Evolutionary conservation across 2,888 invertebrate species (phyloP).

Genomic region (Hirtodrosophila histrioides): DNA sequence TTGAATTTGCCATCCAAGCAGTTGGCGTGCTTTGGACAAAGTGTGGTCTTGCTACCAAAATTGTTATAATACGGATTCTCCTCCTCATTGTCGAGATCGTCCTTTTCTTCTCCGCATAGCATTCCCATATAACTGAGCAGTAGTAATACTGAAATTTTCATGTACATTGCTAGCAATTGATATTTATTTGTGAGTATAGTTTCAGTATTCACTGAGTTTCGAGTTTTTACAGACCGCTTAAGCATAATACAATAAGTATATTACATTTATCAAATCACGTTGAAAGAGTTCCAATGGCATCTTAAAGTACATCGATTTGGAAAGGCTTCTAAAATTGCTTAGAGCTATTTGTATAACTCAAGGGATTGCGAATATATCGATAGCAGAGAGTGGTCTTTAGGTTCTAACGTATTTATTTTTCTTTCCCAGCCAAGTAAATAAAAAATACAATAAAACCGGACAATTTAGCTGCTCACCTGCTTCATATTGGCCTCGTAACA

Average conservation of each 20-base stretch:
- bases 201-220: neutral
- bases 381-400: too few relatives aligned
- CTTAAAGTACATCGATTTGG: too few relatives aligned
- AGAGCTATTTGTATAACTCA: too few relatives aligned
- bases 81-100: neutral
- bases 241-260: too few relatives aligned
- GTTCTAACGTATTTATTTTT: too few relatives aligned
- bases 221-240: neutral
- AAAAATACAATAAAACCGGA: neutral
- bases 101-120: rapidly evolving
- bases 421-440: neutral
- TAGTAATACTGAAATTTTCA: slow-evolving; percentile 5
- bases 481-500: slow-evolving; percentile 13
- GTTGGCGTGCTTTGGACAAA: slow-evolving; percentile 19
- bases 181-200: slow-evolving; percentile 1
- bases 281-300: too few relatives aligned
- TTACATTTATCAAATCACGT: too few relatives aligned
- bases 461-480: slow-evolving; percentile 14
- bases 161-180: neutral
- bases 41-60: slow-evolving; percentile 29
- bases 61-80: slow-evolving; percentile 42
- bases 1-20: slow-evolving; percentile 39
- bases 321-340: too few relatives aligned
- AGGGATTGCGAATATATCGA: too few relatives aligned
- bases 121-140: neutral